Conservation (phyloP, 2,888 invertebrate species). For the Drosophila imparisetae region DNA sequence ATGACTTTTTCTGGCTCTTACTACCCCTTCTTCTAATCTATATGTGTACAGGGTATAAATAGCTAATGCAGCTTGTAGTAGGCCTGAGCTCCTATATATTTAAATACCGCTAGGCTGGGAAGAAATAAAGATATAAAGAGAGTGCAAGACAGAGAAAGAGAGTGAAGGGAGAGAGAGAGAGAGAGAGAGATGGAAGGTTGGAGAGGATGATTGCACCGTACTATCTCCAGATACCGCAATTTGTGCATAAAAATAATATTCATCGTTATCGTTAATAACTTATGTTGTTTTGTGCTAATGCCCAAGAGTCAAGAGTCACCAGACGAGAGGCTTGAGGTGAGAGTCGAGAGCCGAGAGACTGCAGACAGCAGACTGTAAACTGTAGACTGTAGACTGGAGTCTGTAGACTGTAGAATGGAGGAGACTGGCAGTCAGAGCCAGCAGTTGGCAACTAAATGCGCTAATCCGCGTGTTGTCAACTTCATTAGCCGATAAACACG, state of each 20-base stretch:
- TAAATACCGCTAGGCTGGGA: constrained; percentile 49
- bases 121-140: neutral
- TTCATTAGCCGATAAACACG: constrained; percentile 85
- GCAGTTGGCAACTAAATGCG: constrained; percentile 82
- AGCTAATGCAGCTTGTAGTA: constrained; percentile 25
- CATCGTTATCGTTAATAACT: constrained; percentile 82
- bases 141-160: neutral
- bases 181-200: neutral
- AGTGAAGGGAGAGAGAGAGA: neutral
- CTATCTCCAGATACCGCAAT: constrained; percentile 58
- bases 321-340: constrained; percentile 4
- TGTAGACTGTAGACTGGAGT: neutral
- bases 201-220: constrained; percentile 24
- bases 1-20: neutral
- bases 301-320: constrained; percentile 28
- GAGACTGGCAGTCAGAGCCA: constrained; percentile 34
- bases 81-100: constrained; percentile 53
- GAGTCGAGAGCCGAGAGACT: constrained; percentile 3
- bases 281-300: constrained; percentile 79
- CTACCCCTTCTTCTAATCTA: neutral
- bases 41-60: constrained; percentile 21
- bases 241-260: constrained; percentile 80
- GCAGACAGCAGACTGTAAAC: constrained; percentile 9
- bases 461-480: constrained; percentile 85
- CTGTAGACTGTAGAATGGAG: neutral